phyloP scores from a whole-genome alignment of 2,113 vertebrate species.

The Rhineura floridana region DNA sequence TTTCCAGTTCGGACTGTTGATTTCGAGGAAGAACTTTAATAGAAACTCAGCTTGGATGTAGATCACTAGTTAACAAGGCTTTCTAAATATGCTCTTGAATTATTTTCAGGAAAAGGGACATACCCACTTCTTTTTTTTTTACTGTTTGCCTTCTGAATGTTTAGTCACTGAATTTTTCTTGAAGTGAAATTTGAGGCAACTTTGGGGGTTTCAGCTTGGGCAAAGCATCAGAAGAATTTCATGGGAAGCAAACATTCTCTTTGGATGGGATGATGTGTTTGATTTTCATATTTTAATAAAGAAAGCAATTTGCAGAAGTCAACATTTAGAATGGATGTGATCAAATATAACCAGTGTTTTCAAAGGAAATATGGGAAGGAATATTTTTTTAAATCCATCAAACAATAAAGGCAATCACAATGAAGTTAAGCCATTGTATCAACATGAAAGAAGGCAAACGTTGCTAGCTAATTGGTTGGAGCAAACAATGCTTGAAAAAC shows the following conservation, averaged over 20 bases:
- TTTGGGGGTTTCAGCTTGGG: not conserved
- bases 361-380: slow-evolving; percentile 59
- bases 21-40: no score
- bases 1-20: no score
- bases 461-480: slow-evolving; percentile 39
- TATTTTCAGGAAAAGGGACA: not conserved
- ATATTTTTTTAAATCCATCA: slow-evolving; percentile 54
- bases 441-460: slow-evolving; percentile 59
- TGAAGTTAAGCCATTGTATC: slow-evolving; percentile 60
- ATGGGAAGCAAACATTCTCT: not conserved
- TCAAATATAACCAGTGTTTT: slow-evolving; percentile 60
- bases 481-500: slow-evolving; percentile 46
- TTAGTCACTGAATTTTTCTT: not conserved
- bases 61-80: not conserved
- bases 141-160: not conserved
- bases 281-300: no score
- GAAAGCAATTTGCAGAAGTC: not conserved
- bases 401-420: slow-evolving; percentile 56
- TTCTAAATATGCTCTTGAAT: not conserved
- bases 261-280: no score
- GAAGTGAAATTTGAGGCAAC: not conserved
- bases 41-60: not conserved
- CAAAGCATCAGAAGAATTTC: not conserved
- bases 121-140: not conserved
- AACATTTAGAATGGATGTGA: not conserved